Evolutionary conservation across 2,888 invertebrate genomes (phyloP).

Genomic region (Catocala sponsa): DNA sequence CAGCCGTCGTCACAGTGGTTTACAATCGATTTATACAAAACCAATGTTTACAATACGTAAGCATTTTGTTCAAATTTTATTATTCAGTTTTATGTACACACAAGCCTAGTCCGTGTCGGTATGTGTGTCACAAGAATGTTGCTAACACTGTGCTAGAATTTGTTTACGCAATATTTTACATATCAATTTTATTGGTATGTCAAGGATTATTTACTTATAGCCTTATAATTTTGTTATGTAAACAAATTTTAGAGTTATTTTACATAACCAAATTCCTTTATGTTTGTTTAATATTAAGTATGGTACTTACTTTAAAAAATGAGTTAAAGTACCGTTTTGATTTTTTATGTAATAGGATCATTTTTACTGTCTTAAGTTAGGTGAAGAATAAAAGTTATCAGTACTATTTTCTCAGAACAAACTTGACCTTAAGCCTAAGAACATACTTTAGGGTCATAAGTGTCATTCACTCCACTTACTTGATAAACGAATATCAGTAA

Average conservation of each 20-base stretch:
- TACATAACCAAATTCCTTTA: slow-evolving; percentile 5
- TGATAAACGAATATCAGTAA: no score
- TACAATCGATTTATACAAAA: slow-evolving; percentile 13
- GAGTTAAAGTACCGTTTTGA: no score
- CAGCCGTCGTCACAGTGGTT: slow-evolving; percentile 14
- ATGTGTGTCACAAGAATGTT: slow-evolving; percentile 15
- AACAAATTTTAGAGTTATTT: slow-evolving; percentile 17
- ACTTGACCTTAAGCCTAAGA: background rate
- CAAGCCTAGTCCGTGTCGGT: slow-evolving; percentile 10
- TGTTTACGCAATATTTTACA: slow-evolving; percentile 33
- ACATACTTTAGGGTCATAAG: background rate
- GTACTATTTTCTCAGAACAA: no score
- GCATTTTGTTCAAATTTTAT: slow-evolving; percentile 13
- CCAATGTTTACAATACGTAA: slow-evolving; percentile 15
- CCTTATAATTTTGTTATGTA: slow-evolving; percentile 19
- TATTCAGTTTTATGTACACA: background rate
- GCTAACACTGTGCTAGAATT: slow-evolving; percentile 32
- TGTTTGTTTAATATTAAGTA: background rate
- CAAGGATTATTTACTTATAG: slow-evolving; percentile 28
- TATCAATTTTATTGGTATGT: slow-evolving; percentile 16
- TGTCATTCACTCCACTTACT: slow-evolving; percentile 7
- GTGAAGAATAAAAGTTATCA: no score
- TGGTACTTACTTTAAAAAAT: no score
- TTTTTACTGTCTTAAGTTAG: no score
- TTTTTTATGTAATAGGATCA: no score